A percentile compares a stretch with the other conserved stretches of the same genome.
Conservation (phyloP, 2,888 invertebrate species). For the Timema podura region DNA sequence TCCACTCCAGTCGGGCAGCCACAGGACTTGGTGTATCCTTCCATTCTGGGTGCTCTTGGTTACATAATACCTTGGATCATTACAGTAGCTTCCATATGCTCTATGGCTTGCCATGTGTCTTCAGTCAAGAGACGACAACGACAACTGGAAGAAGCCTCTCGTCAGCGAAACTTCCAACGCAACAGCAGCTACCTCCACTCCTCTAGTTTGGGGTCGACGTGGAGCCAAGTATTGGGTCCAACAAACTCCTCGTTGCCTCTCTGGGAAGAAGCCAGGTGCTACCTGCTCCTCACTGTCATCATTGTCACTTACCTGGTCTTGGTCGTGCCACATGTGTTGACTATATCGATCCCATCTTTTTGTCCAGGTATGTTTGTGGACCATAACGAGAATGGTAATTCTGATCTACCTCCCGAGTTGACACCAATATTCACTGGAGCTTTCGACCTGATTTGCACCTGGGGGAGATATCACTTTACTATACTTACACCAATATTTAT, state of each 20-base stretch:
- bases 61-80: constrained; percentile 32
- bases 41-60: constrained; percentile 32
- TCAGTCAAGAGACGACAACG: constrained; percentile 30
- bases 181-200: constrained; percentile 13
- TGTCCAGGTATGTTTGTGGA: background rate
- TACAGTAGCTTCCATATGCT: constrained; percentile 28
- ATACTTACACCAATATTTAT: constrained; percentile 34
- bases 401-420: constrained; percentile 16
- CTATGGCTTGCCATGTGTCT: constrained; percentile 26
- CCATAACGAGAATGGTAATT: background rate
- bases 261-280: constrained; percentile 22
- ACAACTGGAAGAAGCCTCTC: constrained; percentile 29
- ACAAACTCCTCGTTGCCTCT: background rate
- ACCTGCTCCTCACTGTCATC: constrained; percentile 22
- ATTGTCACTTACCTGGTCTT: constrained; percentile 23
- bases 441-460: constrained; percentile 36
- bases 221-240: constrained; percentile 5
- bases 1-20: too few species aligned
- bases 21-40: constrained; percentile 29
- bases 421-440: constrained; percentile 23
- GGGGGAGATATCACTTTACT: constrained; percentile 35
- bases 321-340: constrained; percentile 23
- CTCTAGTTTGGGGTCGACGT: background rate
- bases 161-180: constrained; percentile 24
- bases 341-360: constrained; percentile 16